Base-by-base conservation (phyloP, 2,888 invertebrate genomes). In the Sicus ferrugineus region DNA sequence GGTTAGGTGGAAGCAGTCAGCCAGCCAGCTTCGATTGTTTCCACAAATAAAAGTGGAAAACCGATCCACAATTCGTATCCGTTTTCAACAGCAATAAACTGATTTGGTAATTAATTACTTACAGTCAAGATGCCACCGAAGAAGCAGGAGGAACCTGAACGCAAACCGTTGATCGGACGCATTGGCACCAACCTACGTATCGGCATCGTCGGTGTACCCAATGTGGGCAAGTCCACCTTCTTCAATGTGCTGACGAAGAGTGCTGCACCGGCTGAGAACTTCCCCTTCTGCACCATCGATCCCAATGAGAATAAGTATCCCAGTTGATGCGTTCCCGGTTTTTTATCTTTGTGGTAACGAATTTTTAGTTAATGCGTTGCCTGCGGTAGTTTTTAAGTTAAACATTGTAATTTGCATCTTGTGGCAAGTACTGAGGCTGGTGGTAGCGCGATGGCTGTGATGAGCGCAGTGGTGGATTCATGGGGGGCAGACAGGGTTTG, bases 221-320 rank as follows among this genome's bases (percentile, higher is more conserved):
- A 99, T 88, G 98, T 99, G 73, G 99, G 98, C 72, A 99, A 99
- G 87, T 98, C 98, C 9, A 98, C 99, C 64, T 98, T 99, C 88
- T 99, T 99, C 89, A 99, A 99, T 87, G 97, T 98, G 28, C 87
- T 99, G 74, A 99, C 99, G 34, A 97, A 98, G 86, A 97, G 97
- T 84, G 93, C 94, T 81, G 98, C 96, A 6, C 93, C 97, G 68
- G 99, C 99, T 65, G 99, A 98, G 85, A 99, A 99, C 85, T 99
- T 98, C 84, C 98, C 99, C 0, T 99, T 99, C 89, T 99, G 99
- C 88, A 99, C 99, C 86, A 99, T 99, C 84, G 98, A 99, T 87
- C 99, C 99, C 61, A 98, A 98, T 94, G 98, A 99, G 91, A 98
- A 96, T 97, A 95, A 96, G 96, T 96, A 92, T 91, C 74, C 77